Evolutionary conservation across 2,888 invertebrate species (phyloP).

Genomic region (Limnephilus rhombicus): DNA sequence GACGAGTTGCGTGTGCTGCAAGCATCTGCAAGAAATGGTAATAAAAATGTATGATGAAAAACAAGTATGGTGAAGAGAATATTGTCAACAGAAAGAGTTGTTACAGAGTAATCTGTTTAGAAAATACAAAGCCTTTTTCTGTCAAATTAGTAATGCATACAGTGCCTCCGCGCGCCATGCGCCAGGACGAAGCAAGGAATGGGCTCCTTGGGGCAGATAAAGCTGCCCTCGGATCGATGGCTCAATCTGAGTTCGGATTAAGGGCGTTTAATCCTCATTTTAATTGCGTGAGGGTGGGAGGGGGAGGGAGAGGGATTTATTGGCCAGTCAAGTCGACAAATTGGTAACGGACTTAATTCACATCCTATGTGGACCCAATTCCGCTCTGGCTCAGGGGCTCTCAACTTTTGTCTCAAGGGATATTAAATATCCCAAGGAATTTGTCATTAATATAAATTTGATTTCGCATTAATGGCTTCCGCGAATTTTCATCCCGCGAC

Average conservation of each 20-base stretch:
- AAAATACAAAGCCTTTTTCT: neutral
- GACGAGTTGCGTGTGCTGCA: too few relatives aligned
- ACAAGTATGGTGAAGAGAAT: too few relatives aligned
- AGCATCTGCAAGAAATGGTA: too few relatives aligned
- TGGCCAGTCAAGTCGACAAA: constrained; percentile 55
- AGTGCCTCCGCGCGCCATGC: neutral
- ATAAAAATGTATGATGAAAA: too few relatives aligned
- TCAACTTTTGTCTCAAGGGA: neutral
- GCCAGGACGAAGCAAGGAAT: neutral
- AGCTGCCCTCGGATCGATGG: constrained; percentile 56
- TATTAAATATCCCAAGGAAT: neutral
- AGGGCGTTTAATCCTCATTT: constrained; percentile 61
- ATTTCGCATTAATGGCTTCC: neutral
- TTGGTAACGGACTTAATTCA: constrained; percentile 52
- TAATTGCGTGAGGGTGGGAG: constrained; percentile 52
- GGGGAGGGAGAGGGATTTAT: constrained; percentile 43
- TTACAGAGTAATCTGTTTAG: neutral
- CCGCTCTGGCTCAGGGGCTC: neutral
- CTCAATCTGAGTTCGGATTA: constrained; percentile 60
- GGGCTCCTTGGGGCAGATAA: neutral
- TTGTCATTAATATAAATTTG: neutral
- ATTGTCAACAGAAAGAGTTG: too few relatives aligned
- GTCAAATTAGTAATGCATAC: neutral
- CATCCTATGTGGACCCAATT: constrained; percentile 40
- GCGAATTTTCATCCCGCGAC: too few relatives aligned